Base-by-base conservation (phyloP, 2,888 invertebrate genomes). In the Dolomedes plantarius region DNA sequence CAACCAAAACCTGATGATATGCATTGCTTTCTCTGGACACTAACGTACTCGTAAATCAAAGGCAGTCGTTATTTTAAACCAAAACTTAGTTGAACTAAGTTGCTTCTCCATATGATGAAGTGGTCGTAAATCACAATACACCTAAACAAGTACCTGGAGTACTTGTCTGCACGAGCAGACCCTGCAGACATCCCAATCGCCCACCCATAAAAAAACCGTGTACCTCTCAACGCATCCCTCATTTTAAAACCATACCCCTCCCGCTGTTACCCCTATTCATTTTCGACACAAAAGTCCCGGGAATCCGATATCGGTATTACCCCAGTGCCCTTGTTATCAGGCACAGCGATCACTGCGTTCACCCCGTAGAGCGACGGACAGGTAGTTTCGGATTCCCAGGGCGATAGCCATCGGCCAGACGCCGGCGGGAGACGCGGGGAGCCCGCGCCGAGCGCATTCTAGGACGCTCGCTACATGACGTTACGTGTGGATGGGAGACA, bases 321-420 rank as follows among this genome's bases (percentile, higher is more conserved):
- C 46, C 46, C 46, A 23, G 23, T n/a, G 56, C 56, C 56, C 23
- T 5, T 11, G 56, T 56, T 56, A 56, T 56, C 56, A 23, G 46
- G 2, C 11, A 2, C 46, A n/a, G 2, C 6, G 46, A 23, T 56
- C 56, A 6, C 23, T 5, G 16, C 5, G 23, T 3, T 23, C 23
- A 5, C 16, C 1, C 56, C 19, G 23, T 16, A n/a, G 46, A 56
- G 56, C 56, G 56, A 23, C 23, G 23, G 19, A 56, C 56, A 56
- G 56, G 56, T 56, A 56, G 56, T 56, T 56, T 56, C 56, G 56
- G 56, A 56, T 16, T 56, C 56, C 27, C 7, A 7, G 69, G 41
- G 19, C 41, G 81, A 82, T 82, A 71, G 82, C 29, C 75, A 76
- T 82, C 82, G 82, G 64, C 39, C 16, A 28, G 82, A 82, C 82